Conservation (phyloP, 2,797 vertebrate genomes). For the Chloroceryle inda region DNA sequence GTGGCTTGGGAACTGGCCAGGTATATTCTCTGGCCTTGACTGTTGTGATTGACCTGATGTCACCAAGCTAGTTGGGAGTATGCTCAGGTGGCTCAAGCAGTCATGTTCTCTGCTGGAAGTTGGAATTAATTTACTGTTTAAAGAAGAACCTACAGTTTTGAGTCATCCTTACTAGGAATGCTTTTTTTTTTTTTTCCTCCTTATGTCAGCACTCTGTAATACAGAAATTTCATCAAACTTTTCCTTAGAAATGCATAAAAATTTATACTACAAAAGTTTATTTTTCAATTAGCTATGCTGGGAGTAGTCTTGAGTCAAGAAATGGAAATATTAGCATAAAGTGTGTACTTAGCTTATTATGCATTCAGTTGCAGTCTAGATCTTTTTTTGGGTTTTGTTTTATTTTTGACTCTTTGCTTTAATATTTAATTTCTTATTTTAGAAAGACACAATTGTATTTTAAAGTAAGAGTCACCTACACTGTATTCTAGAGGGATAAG, state of each 20-base stretch:
- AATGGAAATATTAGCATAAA: not conserved
- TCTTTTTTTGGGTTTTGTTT: not conserved
- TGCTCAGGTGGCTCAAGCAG: constrained; percentile 13
- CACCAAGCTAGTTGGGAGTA: not conserved
- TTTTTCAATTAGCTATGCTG: not conserved
- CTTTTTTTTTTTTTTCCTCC: not conserved
- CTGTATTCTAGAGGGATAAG: not conserved
- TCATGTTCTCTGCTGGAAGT: constrained; percentile 49
- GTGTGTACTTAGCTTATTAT: not conserved
- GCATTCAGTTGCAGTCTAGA: not conserved
- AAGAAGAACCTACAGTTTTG: not conserved
- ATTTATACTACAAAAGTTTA: not conserved
- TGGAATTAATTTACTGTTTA: constrained; percentile 18
- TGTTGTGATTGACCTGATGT: constrained; percentile 16
- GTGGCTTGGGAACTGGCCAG: not conserved
- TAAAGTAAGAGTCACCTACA: not conserved
- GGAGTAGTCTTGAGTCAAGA: not conserved
- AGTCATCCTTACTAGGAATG: not conserved
- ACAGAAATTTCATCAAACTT: not conserved
- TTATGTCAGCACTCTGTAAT: not conserved
- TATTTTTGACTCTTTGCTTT: no score
- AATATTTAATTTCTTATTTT: no score
- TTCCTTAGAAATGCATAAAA: not conserved
- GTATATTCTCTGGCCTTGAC: not conserved
- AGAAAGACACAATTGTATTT: not conserved